phyloP scores from a whole-genome alignment of 1,140 invertebrate species.

The Hyles vespertilio region DNA sequence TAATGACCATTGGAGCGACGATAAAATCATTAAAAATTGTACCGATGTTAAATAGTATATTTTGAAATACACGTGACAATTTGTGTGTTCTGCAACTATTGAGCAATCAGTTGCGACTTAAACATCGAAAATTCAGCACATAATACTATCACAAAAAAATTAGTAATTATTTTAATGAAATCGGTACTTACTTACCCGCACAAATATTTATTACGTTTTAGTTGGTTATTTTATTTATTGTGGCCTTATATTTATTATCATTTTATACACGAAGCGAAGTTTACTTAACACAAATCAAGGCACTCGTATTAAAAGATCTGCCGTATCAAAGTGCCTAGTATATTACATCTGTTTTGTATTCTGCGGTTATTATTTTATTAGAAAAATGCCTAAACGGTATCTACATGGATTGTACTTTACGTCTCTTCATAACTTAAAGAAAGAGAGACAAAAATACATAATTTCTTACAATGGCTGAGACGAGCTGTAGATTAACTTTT shows the following conservation, averaged over 20 bases:
- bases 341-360: neutral
- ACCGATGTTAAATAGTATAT: too few species aligned
- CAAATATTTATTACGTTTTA: slow-evolving; percentile 55
- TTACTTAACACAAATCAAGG: slow-evolving; percentile 50
- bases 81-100: too few species aligned
- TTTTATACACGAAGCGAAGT: slow-evolving; percentile 50
- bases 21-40: too few species aligned
- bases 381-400: too few species aligned
- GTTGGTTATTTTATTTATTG: slow-evolving; percentile 66
- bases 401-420: too few species aligned
- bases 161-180: slow-evolving; percentile 13
- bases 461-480: too few species aligned
- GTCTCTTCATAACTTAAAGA: too few species aligned
- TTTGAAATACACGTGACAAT: too few species aligned
- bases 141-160: neutral
- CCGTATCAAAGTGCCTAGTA: neutral
- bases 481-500: too few species aligned
- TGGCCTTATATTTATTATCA: slow-evolving; percentile 44
- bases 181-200: slow-evolving; percentile 67
- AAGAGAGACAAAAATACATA: too few species aligned
- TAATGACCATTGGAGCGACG: too few species aligned
- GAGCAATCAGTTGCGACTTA: neutral
- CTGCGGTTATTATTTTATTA: neutral
- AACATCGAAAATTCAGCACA: slow-evolving; percentile 1
- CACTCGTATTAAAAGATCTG: slow-evolving; percentile 4